Percentiles rank a stretch among this genome's conserved stretches.
These are phyloP conservation scores for Dusona sp. DNA, from an alignment of 2,888 invertebrate genomes.

Conservation along the genomic window DNA sequence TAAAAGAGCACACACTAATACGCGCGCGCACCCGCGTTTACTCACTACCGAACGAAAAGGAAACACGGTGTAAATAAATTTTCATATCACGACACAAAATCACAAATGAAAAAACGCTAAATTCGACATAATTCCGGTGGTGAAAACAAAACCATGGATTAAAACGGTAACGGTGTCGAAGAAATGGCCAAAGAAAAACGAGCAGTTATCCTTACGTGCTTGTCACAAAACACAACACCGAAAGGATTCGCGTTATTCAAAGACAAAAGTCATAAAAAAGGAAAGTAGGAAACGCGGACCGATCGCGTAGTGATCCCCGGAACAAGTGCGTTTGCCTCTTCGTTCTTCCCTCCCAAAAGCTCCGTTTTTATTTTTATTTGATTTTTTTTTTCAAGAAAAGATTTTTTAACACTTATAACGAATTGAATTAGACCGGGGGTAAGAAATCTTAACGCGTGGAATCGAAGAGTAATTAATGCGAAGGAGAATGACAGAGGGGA, in stretches of 20 bases:
- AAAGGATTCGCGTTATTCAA: background rate
- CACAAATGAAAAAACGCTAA: background rate
- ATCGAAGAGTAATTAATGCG: background rate
- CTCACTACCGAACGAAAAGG: background rate
- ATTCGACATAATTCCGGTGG: background rate
- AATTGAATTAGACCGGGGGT: background rate
- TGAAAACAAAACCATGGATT: background rate
- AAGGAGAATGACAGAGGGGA: background rate
- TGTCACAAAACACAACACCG: background rate
- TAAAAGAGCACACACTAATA: slow-evolving; percentile 10
- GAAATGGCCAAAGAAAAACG: background rate
- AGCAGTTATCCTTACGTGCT: slow-evolving; percentile 7
- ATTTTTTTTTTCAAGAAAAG: background rate
- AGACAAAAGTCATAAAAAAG: background rate
- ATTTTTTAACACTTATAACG: background rate
- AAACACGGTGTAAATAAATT: slow-evolving; percentile 5
- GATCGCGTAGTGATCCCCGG: slow-evolving; percentile 10
- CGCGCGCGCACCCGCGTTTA: background rate
- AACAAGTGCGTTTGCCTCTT: background rate
- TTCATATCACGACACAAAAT: background rate
- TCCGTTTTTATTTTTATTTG: background rate
- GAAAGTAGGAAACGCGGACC: background rate
- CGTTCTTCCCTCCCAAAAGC: background rate
- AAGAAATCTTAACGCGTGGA: background rate
- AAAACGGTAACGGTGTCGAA: background rate